Base-by-base conservation (phyloP, 1,140 invertebrate genomes). In the Drosophila neocordata region DNA sequence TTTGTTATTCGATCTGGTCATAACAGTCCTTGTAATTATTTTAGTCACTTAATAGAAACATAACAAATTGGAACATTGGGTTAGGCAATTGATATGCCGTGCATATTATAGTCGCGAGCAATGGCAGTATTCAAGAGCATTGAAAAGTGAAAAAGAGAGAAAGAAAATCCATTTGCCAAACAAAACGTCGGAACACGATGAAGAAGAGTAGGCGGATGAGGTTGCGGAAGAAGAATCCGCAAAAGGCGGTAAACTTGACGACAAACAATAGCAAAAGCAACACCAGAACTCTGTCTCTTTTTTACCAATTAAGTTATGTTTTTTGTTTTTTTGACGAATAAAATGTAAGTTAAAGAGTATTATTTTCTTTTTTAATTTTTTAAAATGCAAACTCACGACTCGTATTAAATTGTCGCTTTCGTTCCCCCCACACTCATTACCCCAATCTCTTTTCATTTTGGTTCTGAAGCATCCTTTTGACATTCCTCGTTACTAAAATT, bases 101-200 rank as follows among this genome's bases (percentile, higher is more conserved):
- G 41, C 13, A 20, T 3, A 11, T 13, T 48, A 15, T 48, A 48
- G 41, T 15, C 15, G 3, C 41, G 15, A 9, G 15, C 18, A 27
- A 53, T 6, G 13, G 57, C 44, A 57, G 38, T 70, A 77, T 82
- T 69, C 60, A 65, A 82, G 70, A 63, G 24, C 60, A 65, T 44
- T 52, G 37, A 70, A 65, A 70, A 60, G 60, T 62, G 35, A 69
- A 69, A 72, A 75, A 65, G 31, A 13, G 1, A 18, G 20, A 61
- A 27, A 59, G 11, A 59, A 80, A 79, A 75, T 68, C 63, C 70
- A 77, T 79, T 82, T 82, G 60, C 62, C 79, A 75, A 82, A 83
- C 77, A 82, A 56, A 56, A 8, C 22, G 15, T 15, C 15, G 55
- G 38, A 56, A 69, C 37, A 51, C n/a, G 13, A 66, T 34, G 51